These are phyloP conservation scores for Girardinus metallicus DNA, from an alignment of 2,797 vertebrate species.

Conservation along the genomic window DNA sequence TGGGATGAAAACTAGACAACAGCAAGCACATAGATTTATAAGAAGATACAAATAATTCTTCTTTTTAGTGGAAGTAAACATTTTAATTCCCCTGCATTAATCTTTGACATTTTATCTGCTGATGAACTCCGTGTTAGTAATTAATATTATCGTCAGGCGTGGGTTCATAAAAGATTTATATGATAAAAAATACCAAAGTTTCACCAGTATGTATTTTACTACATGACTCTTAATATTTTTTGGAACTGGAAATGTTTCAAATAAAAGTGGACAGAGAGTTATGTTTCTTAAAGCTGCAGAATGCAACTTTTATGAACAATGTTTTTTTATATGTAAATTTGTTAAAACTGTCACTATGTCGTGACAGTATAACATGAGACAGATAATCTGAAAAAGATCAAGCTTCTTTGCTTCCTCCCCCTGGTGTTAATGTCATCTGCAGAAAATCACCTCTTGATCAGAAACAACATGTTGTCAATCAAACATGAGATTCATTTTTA, in stretches of 20 bases:
- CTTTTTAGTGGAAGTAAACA: not conserved
- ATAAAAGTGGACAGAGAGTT: not conserved
- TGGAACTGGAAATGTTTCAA: not conserved
- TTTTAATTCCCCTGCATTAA: slow-evolving; percentile 19
- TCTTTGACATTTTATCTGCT: slow-evolving; percentile 68
- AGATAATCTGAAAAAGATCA: too few species aligned
- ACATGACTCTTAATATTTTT: not conserved
- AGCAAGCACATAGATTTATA: not conserved
- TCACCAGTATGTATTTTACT: not conserved
- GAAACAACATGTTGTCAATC: too few species aligned
- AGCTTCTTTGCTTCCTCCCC: too few species aligned
- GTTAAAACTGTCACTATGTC: too few species aligned
- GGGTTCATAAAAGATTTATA: not conserved
- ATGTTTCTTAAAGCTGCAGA: too few species aligned
- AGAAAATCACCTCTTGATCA: too few species aligned
- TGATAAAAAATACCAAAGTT: not conserved
- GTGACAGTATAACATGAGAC: too few species aligned
- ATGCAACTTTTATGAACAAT: too few species aligned
- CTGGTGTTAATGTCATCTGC: too few species aligned
- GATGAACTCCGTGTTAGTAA: slow-evolving; percentile 74
- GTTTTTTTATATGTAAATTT: too few species aligned
- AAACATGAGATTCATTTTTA: not conserved
- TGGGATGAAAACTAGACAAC: not conserved
- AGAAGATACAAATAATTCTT: not conserved
- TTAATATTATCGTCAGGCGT: slow-evolving; percentile 61